Conservation (phyloP, 2,113 vertebrate genomes). For the Myxocyprinus asiaticus region DNA sequence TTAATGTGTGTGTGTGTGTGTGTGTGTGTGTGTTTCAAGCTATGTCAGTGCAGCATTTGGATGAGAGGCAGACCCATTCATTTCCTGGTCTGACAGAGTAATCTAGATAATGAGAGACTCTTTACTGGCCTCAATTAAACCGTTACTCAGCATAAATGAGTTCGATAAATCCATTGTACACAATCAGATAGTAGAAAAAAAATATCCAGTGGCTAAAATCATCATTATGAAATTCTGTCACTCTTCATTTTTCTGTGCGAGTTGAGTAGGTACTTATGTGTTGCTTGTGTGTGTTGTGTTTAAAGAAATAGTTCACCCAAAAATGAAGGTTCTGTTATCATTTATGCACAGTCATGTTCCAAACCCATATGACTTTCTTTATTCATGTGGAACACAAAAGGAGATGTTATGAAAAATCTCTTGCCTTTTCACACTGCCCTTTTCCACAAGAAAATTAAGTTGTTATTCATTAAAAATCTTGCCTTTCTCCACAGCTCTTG, state of each 20-base stretch:
- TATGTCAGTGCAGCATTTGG: background rate
- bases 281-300: background rate
- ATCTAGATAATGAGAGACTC: constrained; percentile 54
- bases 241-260: constrained; percentile 19
- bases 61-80: constrained; percentile 16
- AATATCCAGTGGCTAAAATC: background rate
- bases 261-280: background rate
- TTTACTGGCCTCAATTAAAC: constrained; percentile 49
- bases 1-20: constrained; percentile 6
- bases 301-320: no score
- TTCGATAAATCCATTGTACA: constrained; percentile 40
- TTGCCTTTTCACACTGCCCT: no score
- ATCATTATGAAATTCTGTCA: constrained; percentile 4
- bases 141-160: constrained; percentile 36
- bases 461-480: no score
- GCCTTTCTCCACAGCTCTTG: no score
- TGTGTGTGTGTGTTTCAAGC: background rate
- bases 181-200: constrained; percentile 15
- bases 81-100: constrained; percentile 48
- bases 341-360: no score
- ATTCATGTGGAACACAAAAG: no score
- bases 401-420: no score
- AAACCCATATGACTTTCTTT: no score
- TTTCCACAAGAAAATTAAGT: no score
- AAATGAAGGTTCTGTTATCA: background rate